Percentiles rank a stretch among this genome's conserved stretches.
phyloP scores from a whole-genome alignment of 1,140 invertebrate species.

The Trichoplusia ni region DNA sequence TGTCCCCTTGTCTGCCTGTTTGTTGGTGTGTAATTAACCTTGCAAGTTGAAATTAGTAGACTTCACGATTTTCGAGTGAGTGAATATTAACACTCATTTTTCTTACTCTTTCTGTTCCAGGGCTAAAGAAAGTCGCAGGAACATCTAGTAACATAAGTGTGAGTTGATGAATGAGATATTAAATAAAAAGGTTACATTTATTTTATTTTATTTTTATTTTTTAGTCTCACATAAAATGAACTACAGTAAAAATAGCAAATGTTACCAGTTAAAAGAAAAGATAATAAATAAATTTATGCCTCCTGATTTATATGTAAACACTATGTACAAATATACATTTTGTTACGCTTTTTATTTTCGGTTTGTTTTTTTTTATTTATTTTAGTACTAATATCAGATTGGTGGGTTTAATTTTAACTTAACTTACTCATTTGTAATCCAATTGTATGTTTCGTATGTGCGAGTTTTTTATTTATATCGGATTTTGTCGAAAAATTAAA shows the following conservation, averaged over 20 bases:
- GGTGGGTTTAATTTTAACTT: slow-evolving; percentile 43
- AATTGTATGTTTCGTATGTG: background rate
- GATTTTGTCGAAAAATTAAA: slow-evolving; percentile 2
- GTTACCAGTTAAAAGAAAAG: slow-evolving; percentile 60
- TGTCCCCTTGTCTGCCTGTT: no score
- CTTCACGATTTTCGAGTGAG: background rate
- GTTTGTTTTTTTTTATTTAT: slow-evolving; percentile 27
- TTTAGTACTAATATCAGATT: slow-evolving; percentile 30
- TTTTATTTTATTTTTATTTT: slow-evolving; percentile 52
- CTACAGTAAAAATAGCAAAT: slow-evolving; percentile 57
- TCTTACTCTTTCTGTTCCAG: slow-evolving; percentile 46
- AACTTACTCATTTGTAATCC: no score
- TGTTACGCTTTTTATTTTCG: slow-evolving; percentile 37
- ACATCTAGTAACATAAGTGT: slow-evolving; percentile 20
- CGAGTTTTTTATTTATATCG: background rate
- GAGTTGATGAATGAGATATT: background rate
- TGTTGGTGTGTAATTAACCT: no score
- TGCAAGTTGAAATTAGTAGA: no score
- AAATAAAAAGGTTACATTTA: slow-evolving; percentile 34
- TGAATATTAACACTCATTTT: background rate
- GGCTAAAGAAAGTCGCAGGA: slow-evolving; percentile 44
- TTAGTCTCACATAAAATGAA: slow-evolving; percentile 61
- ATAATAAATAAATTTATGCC: slow-evolving; percentile 60
- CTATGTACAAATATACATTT: slow-evolving; percentile 76
- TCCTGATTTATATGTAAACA: slow-evolving; percentile 57